A percentile compares a stretch with the other conserved stretches of the same genome.
phyloP scores from a whole-genome alignment of 2,797 vertebrate species.

The Argyrosomus regius region DNA sequence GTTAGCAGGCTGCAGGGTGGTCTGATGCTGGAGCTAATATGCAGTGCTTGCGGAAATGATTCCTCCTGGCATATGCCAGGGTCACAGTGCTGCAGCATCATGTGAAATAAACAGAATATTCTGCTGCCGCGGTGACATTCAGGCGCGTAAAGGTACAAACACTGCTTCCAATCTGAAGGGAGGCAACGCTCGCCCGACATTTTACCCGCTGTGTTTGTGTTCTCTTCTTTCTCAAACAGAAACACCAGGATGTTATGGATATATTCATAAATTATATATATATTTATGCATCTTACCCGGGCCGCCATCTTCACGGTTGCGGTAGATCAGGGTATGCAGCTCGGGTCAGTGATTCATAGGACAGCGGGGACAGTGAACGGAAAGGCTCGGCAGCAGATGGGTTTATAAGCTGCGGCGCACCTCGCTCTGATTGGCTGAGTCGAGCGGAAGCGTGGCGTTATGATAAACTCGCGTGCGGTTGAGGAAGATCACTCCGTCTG shows the following conservation, averaged over 20 bases:
- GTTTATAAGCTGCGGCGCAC: conserved; percentile 67
- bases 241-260: background rate
- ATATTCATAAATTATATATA: background rate
- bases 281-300: conserved; percentile 79
- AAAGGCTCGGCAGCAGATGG: conserved; percentile 42
- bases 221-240: background rate
- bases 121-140: conserved; percentile 62
- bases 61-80: background rate
- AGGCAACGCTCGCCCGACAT: conserved; percentile 51
- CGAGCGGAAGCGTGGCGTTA: conserved; percentile 52
- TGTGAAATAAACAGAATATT: background rate
- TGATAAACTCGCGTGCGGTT: conserved; percentile 37
- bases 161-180: background rate
- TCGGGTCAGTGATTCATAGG: conserved; percentile 46
- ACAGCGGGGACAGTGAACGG: conserved; percentile 52
- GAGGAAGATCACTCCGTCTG: conserved; percentile 5
- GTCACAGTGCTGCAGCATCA: background rate
- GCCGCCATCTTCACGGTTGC: conserved; percentile 83
- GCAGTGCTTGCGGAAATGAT: background rate
- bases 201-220: conserved; percentile 14
- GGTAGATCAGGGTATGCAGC: conserved; percentile 51
- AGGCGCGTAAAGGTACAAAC: background rate
- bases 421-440: conserved; percentile 70
- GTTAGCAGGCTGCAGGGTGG: conserved; percentile 1
- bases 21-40: conserved; percentile 4